Base-by-base conservation (phyloP, 1,140 invertebrate species). In the Paralvinella palmiformis region DNA sequence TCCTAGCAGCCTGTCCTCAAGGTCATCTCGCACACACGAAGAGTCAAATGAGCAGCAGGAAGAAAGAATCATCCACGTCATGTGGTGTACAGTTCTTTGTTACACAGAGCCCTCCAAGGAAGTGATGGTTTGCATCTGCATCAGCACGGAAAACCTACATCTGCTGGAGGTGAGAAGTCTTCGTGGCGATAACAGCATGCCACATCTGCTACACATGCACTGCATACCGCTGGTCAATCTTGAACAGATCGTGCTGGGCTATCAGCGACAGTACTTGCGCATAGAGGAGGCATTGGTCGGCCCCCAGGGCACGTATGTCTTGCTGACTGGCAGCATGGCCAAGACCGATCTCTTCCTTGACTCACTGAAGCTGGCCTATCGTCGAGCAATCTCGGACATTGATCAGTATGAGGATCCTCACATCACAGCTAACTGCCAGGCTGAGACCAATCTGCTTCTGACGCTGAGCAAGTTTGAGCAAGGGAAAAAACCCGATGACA, bases 211-310 rank as follows among this genome's bases (percentile, higher is more conserved):
- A 31, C 44, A 60, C 45, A 52, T 60, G 41, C 6, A 32, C 6
- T 56, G 35, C 45, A 63, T 79, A 3, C 72, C 73, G 2, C 59
- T 78, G 13, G 63, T 67, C 31, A 76, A 77, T 68, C 69, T 79
- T 20, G 71, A 77, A 37, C 72, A 76, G 59, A 63, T 77, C 6
- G 57, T 78, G 27, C 59, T 75, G 33, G 77, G 77, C 1, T 67
- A 72, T 2, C 73, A 72, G 59, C 69, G 72, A 52, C 70, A 71
- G 55, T 78, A 69, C 65, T 60, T 78, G 7, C 62, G 74, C 3
- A 41, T 79, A 2, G 76, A 78, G 57, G 76, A 78, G 67, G 72
- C 75, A 7, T 78, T 76, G 66, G 72, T 78, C 32, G 73, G 71
- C 0, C 64, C 72, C 1, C 66, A 68, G 57, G 76, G 75, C 20